Base-by-base conservation (phyloP, 2,113 vertebrate species). In the Thryonomys swinderianus region DNA sequence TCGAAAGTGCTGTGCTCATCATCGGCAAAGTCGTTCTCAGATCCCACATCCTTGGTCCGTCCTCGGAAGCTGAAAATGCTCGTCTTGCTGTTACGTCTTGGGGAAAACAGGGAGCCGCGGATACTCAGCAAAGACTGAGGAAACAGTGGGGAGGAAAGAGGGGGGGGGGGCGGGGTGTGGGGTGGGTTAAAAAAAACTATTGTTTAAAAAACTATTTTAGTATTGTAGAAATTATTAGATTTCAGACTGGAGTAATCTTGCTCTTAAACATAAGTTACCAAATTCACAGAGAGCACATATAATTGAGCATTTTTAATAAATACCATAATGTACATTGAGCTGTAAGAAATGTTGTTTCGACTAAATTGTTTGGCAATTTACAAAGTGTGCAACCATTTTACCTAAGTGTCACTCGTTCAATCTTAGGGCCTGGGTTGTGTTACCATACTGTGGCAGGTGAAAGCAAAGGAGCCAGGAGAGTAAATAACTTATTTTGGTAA, bases 1-100 rank as follows among this genome's bases (percentile, higher is more conserved):
- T 99, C 99, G 95, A 99, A 97, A 74, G 99, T 99, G 98, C 99
- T 99, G 98, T 99, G 99, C 81, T 99, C 99, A 80, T 99, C 99
- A 73, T 99, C 99, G 0, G 99, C 99, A 98, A 99, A 99, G 96
- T 99, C 99, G 95, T 99, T 99, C 96, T 99, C 99, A 0, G 99
- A 99, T 96, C 98, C 98, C n/a, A 98, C 48, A 82, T 99, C 99
- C 82, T 98, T 99, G 67, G 98, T 94, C 40, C 99, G 99, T 91
- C 99, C 98, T 98, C 98, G 99, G 97, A 99, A 99, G 96, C 99
- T 99, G 98, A 99, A 99, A 98, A 99, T 95, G 98, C 99, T 99
- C 93, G 99, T 98, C 98, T 98, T 99, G 98, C 99, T 99, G 97
- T 99, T 99, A 96, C 99, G 99, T 82, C 99, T 99, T 88, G 99